Conservation (phyloP, 2,888 invertebrate species). For the Scrobipalpa costella region DNA sequence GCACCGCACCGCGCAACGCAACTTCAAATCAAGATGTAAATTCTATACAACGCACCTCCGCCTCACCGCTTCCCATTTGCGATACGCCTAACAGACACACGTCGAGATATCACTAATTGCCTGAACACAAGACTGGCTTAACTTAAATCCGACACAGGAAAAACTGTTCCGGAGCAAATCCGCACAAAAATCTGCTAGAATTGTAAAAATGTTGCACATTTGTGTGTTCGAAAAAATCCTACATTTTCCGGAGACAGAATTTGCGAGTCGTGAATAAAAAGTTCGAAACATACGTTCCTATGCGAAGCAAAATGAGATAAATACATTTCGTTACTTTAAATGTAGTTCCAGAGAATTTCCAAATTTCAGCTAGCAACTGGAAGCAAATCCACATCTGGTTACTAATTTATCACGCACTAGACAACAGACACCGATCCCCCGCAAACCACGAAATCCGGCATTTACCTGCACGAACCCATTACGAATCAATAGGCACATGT, state of each 20-base stretch:
- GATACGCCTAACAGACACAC: neutral
- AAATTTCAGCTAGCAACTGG: neutral
- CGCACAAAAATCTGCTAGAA: neutral
- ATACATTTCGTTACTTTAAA: neutral
- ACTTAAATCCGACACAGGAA: constrained; percentile 2
- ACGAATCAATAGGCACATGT: constrained; percentile 20
- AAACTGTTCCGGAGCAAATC: neutral
- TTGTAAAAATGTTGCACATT: constrained; percentile 3
- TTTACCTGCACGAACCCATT: constrained; percentile 9
- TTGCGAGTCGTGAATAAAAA: neutral
- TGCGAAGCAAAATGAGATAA: neutral
- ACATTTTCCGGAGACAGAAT: neutral
- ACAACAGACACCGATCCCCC: neutral
- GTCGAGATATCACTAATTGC: neutral
- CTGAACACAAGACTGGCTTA: neutral
- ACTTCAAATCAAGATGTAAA: no score
- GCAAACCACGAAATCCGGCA: constrained; percentile 7
- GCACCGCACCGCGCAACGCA: no score
- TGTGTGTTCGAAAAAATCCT: constrained; percentile 3
- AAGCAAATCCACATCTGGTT: neutral
- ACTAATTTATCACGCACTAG: constrained; percentile 6
- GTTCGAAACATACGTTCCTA: neutral
- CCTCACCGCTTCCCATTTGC: no score
- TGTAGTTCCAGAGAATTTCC: no score
- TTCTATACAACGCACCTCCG: no score